Conservation (phyloP, 1,140 invertebrate genomes). For the Drosophila ohnishii region DNA sequence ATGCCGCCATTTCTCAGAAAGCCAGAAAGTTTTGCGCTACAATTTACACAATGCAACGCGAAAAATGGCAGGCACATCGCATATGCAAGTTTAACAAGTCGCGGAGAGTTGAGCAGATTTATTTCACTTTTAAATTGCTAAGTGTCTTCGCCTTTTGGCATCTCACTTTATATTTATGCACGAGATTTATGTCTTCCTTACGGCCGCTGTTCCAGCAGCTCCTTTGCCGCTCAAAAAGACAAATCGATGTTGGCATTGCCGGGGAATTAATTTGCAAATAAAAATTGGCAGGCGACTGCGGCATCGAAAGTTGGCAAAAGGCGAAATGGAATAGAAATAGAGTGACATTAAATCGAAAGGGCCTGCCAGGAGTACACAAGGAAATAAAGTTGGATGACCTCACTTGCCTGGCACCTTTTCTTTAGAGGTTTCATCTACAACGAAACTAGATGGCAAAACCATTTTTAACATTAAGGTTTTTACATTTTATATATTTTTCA, state of each 20-base stretch:
- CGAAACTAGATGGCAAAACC: background rate
- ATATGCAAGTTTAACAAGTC: constrained; percentile 47
- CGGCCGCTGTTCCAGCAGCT: constrained; percentile 22
- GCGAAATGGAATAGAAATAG: constrained; percentile 10
- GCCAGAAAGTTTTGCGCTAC: constrained; percentile 48
- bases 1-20: constrained; percentile 64
- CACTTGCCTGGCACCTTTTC: background rate
- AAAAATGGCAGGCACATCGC: constrained; percentile 19
- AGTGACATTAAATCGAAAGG: constrained; percentile 6
- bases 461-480: constrained; percentile 11
- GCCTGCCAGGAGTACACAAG: background rate
- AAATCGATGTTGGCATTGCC: constrained; percentile 64
- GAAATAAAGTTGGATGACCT: constrained; percentile 5
- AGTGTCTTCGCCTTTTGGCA: constrained; percentile 56
- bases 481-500: constrained; percentile 1
- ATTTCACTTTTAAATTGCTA: constrained; percentile 74
- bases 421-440: background rate
- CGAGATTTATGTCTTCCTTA: constrained; percentile 48
- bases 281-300: constrained; percentile 45
- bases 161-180: constrained; percentile 56
- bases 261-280: constrained; percentile 69
- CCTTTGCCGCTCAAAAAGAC: background rate
- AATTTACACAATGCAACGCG: constrained; percentile 66
- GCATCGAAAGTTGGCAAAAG: constrained; percentile 45
- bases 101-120: constrained; percentile 46